These are phyloP conservation scores for Phylloscopus whistleri DNA, from an alignment of 2,113 vertebrate genomes.

Conservation along the genomic window DNA sequence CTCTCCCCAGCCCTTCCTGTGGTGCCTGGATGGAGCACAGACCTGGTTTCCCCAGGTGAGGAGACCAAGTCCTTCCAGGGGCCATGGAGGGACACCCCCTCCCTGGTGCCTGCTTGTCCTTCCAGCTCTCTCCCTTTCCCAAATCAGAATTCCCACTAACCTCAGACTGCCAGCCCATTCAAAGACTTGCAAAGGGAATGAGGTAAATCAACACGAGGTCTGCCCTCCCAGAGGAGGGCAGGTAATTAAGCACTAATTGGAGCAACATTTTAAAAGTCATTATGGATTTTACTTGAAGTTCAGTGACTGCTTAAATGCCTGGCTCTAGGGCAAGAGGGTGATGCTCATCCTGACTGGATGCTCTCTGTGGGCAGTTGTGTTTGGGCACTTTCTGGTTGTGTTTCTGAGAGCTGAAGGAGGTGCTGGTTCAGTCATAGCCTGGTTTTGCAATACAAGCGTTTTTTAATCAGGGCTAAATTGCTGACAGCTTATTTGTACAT, in stretches of 20 bases:
- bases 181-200: background rate
- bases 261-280: constrained; percentile 1
- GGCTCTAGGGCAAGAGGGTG: background rate
- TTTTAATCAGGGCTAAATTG: background rate
- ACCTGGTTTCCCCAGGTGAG: background rate
- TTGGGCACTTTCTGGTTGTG: background rate
- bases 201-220: background rate
- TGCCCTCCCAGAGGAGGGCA: background rate
- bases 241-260: background rate
- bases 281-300: constrained; percentile 13
- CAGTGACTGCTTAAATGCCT: background rate
- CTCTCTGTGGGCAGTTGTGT: background rate
- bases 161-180: background rate
- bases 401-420: background rate
- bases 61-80: background rate
- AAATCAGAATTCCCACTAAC: background rate
- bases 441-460: background rate
- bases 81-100: rapidly evolving
- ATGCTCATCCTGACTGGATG: background rate
- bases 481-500: background rate
- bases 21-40: background rate
- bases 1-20: background rate
- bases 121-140: background rate
- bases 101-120: background rate
- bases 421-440: background rate